phyloP scores from a whole-genome alignment of 2,888 invertebrate species.

The Melanophora roralis region DNA sequence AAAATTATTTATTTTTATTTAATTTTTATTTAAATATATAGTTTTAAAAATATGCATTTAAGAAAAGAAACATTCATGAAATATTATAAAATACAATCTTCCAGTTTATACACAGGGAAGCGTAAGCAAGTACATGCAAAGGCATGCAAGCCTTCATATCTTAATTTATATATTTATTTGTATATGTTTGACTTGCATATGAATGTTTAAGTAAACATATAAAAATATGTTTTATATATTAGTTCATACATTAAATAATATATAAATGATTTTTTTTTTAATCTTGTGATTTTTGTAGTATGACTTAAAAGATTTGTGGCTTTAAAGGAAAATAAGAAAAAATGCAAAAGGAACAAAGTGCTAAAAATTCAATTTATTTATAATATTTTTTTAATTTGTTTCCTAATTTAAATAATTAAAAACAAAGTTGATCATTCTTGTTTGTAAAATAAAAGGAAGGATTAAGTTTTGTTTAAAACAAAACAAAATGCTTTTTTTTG shows the following conservation, averaged over 20 bases:
- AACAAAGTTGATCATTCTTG: background rate
- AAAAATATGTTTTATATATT: background rate
- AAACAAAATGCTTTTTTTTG: too few relatives aligned
- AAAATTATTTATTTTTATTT: too few relatives aligned
- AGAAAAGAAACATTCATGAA: conserved; percentile 27
- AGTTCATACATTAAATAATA: conserved; percentile 8
- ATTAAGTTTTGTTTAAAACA: too few relatives aligned
- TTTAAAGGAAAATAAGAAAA: background rate
- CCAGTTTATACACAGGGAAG: background rate
- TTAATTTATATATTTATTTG: too few relatives aligned
- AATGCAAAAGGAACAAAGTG: background rate
- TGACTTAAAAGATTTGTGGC: conserved; percentile 37
- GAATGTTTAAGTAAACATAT: background rate
- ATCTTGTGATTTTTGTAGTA: conserved; percentile 17
- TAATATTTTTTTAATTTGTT: too few relatives aligned
- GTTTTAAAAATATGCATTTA: conserved; percentile 22
- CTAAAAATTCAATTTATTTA: too few relatives aligned
- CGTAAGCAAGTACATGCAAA: too few relatives aligned
- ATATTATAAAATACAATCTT: background rate
- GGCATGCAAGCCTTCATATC: too few relatives aligned
- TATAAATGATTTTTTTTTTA: conserved; percentile 13
- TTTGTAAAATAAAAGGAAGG: too few relatives aligned
- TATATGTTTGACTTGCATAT: background rate
- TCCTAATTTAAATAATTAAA: background rate
- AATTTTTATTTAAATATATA: background rate